These are phyloP conservation scores for Nasua narica DNA, from an alignment of 2,797 vertebrate species.

Conservation along the genomic window DNA sequence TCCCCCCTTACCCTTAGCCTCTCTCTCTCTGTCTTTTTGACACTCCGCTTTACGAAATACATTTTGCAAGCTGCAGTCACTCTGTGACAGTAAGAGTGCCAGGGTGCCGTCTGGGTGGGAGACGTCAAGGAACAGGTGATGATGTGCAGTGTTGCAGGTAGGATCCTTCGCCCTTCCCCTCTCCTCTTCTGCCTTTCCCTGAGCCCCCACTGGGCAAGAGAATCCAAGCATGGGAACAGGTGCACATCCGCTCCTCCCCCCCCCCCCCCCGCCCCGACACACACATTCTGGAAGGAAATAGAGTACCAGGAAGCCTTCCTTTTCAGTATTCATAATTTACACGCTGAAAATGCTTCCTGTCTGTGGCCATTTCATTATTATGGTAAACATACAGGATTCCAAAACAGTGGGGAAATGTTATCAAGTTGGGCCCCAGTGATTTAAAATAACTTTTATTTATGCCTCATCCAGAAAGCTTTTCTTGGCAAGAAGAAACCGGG, in stretches of 20 bases:
- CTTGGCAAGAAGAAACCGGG: not conserved
- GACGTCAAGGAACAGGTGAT: not conserved
- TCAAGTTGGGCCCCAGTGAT: not conserved
- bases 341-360: not conserved
- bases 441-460: slow-evolving; percentile 3
- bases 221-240: not conserved
- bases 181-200: not conserved
- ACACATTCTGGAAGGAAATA: not conserved
- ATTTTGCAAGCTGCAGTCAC: not conserved
- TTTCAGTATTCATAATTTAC: not conserved
- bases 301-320: not conserved
- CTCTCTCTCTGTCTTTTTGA: not conserved
- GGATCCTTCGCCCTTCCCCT: not conserved
- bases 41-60: not conserved
- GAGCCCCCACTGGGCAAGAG: not conserved
- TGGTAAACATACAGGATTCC: not conserved
- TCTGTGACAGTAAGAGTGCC: not conserved
- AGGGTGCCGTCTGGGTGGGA: no score
- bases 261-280: no score
- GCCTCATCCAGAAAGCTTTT: not conserved
- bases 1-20: not conserved
- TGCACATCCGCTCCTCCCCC: rapidly evolving
- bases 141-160: not conserved
- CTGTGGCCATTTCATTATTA: not conserved
- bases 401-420: not conserved